A percentile compares a stretch with the other conserved stretches of the same genome.
Conservation (phyloP, 2,888 invertebrate species). For the Drosophila neoperkinsi region DNA sequence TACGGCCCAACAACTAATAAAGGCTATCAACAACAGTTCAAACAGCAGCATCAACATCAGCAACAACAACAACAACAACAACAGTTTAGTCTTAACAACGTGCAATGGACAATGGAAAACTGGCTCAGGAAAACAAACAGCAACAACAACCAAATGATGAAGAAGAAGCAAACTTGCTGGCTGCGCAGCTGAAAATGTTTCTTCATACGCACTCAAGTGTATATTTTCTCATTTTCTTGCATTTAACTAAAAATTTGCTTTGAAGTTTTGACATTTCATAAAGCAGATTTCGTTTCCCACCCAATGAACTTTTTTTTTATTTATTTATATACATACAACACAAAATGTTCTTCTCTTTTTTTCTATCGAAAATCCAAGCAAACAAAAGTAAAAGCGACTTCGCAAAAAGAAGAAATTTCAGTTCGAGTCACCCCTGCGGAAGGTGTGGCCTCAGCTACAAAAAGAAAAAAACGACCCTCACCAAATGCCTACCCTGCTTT, state of each 20-base stretch:
- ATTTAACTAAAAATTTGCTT: constrained; percentile 79
- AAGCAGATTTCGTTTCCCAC: constrained; percentile 72
- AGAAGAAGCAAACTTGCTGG: constrained; percentile 37
- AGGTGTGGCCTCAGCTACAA: constrained; percentile 81
- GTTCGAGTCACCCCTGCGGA: constrained; percentile 81
- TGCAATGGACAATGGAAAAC: constrained; percentile 64
- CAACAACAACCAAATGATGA: constrained; percentile 30
- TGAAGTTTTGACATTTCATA: constrained; percentile 83
- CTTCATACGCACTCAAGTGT: constrained; percentile 81
- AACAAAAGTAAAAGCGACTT: constrained; percentile 79
- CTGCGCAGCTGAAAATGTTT: constrained; percentile 62
- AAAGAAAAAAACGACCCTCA: constrained; percentile 72
- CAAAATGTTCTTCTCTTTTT: constrained; percentile 26
- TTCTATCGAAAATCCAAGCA: constrained; percentile 70
- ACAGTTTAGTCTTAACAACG: constrained; percentile 41
- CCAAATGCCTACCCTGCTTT: constrained; percentile 40
- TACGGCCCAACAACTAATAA: constrained; percentile 79
- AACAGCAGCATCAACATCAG: constrained; percentile 59
- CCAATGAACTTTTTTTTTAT: constrained; percentile 35
- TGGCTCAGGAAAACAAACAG: constrained; percentile 55
- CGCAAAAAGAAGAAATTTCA: constrained; percentile 42
- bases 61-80: constrained; percentile 26
- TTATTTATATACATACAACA: constrained; percentile 38
- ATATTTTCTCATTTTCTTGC: constrained; percentile 82
- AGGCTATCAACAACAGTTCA: constrained; percentile 81